phyloP scores from a whole-genome alignment of 2,888 invertebrate genomes.

The Yponomeuta evonymella region DNA sequence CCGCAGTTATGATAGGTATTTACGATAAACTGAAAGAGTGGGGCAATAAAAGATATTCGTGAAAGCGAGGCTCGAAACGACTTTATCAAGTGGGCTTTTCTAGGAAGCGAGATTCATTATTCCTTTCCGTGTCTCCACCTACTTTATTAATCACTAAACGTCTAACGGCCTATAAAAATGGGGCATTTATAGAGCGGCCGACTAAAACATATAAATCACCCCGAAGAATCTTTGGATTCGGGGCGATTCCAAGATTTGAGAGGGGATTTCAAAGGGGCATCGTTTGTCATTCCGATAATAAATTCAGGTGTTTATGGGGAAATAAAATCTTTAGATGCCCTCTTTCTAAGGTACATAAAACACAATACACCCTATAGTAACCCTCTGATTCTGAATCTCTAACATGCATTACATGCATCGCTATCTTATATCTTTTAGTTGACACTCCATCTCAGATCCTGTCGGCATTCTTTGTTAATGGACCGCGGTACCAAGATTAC shows the following conservation, averaged over 20 bases:
- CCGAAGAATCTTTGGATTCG: constrained; percentile 48
- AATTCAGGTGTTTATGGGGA: constrained; percentile 64
- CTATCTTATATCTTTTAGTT: too few species aligned
- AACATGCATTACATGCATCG: too few species aligned
- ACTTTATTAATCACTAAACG: constrained; percentile 72
- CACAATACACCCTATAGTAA: too few species aligned
- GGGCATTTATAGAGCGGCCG: constrained; percentile 66
- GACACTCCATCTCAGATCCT: too few species aligned
- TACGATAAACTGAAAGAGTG: not conserved
- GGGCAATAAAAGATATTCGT: not conserved
- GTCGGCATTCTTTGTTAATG: too few species aligned
- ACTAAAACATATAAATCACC: constrained; percentile 66
- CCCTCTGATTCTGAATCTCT: too few species aligned
- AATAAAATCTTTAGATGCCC: constrained; percentile 42
- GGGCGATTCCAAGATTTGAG: constrained; percentile 63
- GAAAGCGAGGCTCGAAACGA: not conserved
- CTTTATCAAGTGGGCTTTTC: constrained; percentile 31
- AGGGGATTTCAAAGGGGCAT: constrained; percentile 62
- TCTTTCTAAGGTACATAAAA: constrained; percentile 6
- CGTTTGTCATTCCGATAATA: constrained; percentile 63
- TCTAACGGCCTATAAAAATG: constrained; percentile 66
- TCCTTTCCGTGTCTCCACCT: constrained; percentile 64
- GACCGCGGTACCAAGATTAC: too few species aligned
- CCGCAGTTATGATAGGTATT: not conserved
- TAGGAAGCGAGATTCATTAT: constrained; percentile 55